Percentiles rank a stretch among this genome's conserved stretches.
These are phyloP conservation scores for Leucopsar rothschildi DNA, from an alignment of 2,113 vertebrate genomes.

Conservation along the genomic window DNA sequence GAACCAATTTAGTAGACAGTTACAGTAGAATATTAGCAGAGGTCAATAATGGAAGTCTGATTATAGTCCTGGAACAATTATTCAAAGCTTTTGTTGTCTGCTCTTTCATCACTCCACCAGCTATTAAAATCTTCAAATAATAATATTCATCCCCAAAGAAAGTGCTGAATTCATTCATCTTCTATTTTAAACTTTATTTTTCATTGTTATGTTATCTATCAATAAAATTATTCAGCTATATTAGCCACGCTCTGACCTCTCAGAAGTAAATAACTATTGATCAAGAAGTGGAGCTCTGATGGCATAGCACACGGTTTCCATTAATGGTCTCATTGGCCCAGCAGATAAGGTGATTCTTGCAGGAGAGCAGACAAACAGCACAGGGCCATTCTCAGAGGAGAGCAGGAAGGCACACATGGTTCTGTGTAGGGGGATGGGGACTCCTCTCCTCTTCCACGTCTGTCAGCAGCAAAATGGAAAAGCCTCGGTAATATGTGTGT, in stretches of 20 bases:
- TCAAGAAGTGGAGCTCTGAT: slow-evolving; percentile 72
- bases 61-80: slow-evolving; percentile 91
- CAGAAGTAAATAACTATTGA: slow-evolving; percentile 85
- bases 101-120: slow-evolving; percentile 83
- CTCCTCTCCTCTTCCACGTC: neutral
- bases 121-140: slow-evolving; percentile 74
- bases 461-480: slow-evolving; percentile 4
- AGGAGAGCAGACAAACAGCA: slow-evolving; percentile 11
- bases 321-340: slow-evolving; percentile 71
- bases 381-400: neutral
- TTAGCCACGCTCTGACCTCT: slow-evolving; percentile 77
- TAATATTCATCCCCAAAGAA: slow-evolving; percentile 75
- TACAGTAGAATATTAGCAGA: slow-evolving; percentile 94
- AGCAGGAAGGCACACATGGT: neutral
- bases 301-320: slow-evolving; percentile 64
- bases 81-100: slow-evolving; percentile 87
- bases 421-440: neutral
- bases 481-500: neutral
- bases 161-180: slow-evolving; percentile 74
- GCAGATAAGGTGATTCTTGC: slow-evolving; percentile 65
- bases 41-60: slow-evolving; percentile 98
- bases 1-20: slow-evolving; percentile 97
- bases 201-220: slow-evolving; percentile 80
- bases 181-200: slow-evolving; percentile 81
- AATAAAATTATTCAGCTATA: slow-evolving; percentile 80